These are phyloP conservation scores for Pagetopsis macropterus DNA, from an alignment of 2,797 vertebrate species.

Conservation along the genomic window DNA sequence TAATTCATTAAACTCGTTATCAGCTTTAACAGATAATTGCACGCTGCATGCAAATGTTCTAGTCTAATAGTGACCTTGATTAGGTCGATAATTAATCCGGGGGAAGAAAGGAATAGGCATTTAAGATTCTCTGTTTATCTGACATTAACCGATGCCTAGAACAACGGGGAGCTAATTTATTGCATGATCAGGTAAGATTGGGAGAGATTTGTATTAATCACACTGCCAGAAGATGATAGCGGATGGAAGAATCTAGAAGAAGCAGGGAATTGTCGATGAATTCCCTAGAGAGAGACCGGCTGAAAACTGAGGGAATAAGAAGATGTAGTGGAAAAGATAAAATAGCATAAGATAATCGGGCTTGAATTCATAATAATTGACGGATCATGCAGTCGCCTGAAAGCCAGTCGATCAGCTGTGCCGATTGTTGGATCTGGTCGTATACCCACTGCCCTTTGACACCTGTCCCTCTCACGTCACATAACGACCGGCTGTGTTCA, in stretches of 20 bases:
- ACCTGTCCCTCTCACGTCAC: constrained; percentile 55
- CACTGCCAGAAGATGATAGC: constrained; percentile 10
- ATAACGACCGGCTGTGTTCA: constrained; percentile 63
- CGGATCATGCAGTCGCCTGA: constrained; percentile 44
- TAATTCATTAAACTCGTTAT: constrained; percentile 78
- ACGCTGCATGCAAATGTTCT: constrained; percentile 62
- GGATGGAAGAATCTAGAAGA: constrained; percentile 1
- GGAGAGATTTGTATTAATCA: constrained; percentile 52
- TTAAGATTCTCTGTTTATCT: constrained; percentile 64
- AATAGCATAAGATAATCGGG: constrained; percentile 20
- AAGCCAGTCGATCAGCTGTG: constrained; percentile 43
- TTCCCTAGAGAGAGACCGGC: neutral
- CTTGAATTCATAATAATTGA: constrained; percentile 56
- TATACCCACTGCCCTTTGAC: constrained; percentile 64
- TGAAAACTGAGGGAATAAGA: neutral
- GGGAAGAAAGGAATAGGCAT: constrained; percentile 51
- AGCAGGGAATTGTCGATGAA: neutral
- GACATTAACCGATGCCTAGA: constrained; percentile 58
- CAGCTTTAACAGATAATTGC: constrained; percentile 69
- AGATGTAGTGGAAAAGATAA: neutral
- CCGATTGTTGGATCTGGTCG: constrained; percentile 57
- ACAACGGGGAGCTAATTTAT: constrained; percentile 63
- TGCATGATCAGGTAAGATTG: constrained; percentile 53
- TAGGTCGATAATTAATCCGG: constrained; percentile 70
- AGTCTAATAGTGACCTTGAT: constrained; percentile 68